Evolutionary conservation across 2,113 vertebrate genomes (phyloP).

Genomic region (Phainopepla nitens): DNA sequence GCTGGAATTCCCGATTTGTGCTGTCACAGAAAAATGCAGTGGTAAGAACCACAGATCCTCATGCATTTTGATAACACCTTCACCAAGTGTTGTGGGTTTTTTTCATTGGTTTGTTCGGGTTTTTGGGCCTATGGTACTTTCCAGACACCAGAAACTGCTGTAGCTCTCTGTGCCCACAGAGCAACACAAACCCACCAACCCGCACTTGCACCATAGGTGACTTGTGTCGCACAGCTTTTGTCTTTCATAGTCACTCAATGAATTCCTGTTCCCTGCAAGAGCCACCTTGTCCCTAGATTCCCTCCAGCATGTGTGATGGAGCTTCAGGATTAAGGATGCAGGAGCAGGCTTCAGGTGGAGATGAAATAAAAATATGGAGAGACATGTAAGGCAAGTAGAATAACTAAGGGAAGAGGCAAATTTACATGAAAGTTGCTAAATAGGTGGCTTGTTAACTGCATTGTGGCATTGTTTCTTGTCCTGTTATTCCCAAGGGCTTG

Average conservation of each 20-base stretch:
- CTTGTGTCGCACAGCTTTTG: not conserved
- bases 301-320: accelerated
- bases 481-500: not conserved
- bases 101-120: accelerated
- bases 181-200: not conserved
- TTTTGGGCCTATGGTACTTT: not conserved
- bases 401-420: not conserved
- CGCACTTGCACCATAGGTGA: not conserved
- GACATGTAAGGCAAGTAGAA: not conserved
- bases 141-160: not conserved
- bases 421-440: not conserved
- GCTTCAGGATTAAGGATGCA: not conserved
- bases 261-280: not conserved
- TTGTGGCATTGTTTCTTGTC: not conserved
- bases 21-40: not conserved
- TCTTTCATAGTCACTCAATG: not conserved
- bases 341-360: not conserved
- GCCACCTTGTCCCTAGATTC: not conserved
- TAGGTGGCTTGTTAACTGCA: not conserved
- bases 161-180: not conserved
- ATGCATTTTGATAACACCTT: not conserved
- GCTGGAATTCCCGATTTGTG: not conserved
- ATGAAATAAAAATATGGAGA: not conserved
- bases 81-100: not conserved
- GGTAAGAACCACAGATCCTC: not conserved